These are phyloP conservation scores for Hyppa rectilinea DNA, from an alignment of 2,888 invertebrate genomes.

Conservation along the genomic window DNA sequence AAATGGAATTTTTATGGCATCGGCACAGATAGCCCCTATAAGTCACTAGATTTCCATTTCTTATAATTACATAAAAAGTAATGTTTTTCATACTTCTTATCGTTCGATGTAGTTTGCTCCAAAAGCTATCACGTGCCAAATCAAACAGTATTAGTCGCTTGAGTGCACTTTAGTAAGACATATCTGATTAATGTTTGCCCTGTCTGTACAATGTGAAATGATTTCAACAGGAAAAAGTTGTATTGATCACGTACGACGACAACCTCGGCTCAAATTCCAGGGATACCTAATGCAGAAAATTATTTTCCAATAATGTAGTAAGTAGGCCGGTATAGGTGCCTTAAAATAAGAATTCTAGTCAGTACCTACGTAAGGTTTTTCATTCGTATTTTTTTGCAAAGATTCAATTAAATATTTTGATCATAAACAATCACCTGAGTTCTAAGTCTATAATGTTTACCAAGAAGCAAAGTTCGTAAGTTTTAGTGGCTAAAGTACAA, in stretches of 20 bases:
- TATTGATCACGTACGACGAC: constrained; percentile 27
- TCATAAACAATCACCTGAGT: neutral
- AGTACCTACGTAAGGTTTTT: neutral
- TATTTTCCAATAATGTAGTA: constrained; percentile 31
- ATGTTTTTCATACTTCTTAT: constrained; percentile 9
- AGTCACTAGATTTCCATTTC: neutral
- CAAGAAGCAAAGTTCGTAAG: too few species aligned
- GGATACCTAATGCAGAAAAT: constrained; percentile 26
- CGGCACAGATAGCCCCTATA: neutral
- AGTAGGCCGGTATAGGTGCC: neutral
- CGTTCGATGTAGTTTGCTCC: constrained; percentile 43
- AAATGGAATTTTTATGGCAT: neutral
- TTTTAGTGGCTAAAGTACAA: too few species aligned
- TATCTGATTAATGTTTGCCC: constrained; percentile 60
- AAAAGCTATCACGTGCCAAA: constrained; percentile 54
- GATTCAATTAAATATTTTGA: constrained; percentile 1
- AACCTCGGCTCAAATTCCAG: constrained; percentile 13
- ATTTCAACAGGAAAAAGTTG: constrained; percentile 41
- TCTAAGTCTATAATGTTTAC: neutral
- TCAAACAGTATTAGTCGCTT: constrained; percentile 63
- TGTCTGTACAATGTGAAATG: constrained; percentile 47
- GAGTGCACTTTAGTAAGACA: constrained; percentile 64
- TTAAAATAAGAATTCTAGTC: constrained; percentile 1
- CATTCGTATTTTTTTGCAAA: neutral
- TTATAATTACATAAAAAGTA: neutral